Evolutionary conservation across 2,888 invertebrate genomes (phyloP).

Genomic region (Ectobius pallidus): DNA sequence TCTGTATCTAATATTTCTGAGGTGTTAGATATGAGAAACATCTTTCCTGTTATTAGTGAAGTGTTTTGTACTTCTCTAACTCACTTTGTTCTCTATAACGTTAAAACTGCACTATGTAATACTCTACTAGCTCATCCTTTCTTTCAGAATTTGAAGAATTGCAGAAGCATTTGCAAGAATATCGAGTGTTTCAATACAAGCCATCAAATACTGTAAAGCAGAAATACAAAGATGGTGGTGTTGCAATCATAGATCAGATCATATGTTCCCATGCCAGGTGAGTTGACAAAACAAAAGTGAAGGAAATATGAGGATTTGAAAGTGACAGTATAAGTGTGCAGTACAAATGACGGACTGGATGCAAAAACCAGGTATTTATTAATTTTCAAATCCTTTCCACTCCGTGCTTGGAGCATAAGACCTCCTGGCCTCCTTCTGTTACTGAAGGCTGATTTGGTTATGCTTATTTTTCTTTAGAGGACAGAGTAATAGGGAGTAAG

Average conservation of each 20-base stretch:
- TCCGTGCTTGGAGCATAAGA: not conserved
- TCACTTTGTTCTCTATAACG: no score
- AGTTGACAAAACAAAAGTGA: constrained; percentile 18
- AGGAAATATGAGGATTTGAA: not conserved
- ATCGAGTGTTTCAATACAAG: constrained; percentile 54
- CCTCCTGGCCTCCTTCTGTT: not conserved
- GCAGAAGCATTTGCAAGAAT: constrained; percentile 55
- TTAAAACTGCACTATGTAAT: no score
- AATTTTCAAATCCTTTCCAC: not conserved
- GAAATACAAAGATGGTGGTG: constrained; percentile 77
- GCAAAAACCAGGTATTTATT: not conserved
- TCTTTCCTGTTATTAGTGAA: no score
- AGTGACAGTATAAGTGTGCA: no score
- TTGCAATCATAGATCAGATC: constrained; percentile 94
- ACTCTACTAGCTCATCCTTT: no score
- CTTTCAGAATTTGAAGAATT: constrained; percentile 60
- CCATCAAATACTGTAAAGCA: constrained; percentile 55
- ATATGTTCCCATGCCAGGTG: constrained; percentile 86
- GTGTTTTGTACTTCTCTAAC: no score
- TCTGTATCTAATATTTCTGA: no score
- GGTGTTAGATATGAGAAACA: no score
- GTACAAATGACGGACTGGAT: not conserved
- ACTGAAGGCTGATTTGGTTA: no score
- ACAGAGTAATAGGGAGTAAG: not conserved
- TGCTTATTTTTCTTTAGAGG: no score